Percentiles rank a stretch among this genome's conserved stretches.
phyloP scores from a whole-genome alignment of 2,888 invertebrate species.

The Liopterus haemorrhoidalis region DNA sequence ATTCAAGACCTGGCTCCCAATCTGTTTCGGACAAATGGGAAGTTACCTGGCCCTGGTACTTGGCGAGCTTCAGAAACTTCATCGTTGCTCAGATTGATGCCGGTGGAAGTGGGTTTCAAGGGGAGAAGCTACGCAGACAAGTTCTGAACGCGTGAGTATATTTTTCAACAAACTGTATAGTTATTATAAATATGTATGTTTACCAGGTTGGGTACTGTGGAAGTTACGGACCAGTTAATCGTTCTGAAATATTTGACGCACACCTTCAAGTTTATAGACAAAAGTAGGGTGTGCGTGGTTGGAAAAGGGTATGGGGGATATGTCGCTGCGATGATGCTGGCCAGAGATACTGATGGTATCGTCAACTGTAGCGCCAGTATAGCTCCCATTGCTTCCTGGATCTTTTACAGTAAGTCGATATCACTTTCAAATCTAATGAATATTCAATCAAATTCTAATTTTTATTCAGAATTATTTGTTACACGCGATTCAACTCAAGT shows the following conservation, averaged over 20 bases:
- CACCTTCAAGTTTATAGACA: conserved; percentile 76
- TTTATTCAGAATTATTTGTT: conserved; percentile 9
- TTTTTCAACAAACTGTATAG: background rate
- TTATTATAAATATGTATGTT: conserved; percentile 35
- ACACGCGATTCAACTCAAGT: background rate
- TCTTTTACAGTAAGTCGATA: conserved; percentile 70
- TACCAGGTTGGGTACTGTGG: conserved; percentile 54
- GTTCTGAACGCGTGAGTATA: conserved; percentile 56
- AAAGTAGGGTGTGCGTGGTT: conserved; percentile 73
- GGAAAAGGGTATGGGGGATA: conserved; percentile 88
- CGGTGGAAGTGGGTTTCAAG: conserved; percentile 78
- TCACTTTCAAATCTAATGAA: conserved; percentile 2
- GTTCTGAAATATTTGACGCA: conserved; percentile 66
- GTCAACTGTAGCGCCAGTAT: conserved; percentile 81
- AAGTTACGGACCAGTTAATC: conserved; percentile 60
- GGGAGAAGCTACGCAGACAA: conserved; percentile 66
- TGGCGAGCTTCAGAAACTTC: conserved; percentile 74
- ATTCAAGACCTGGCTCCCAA: conserved; percentile 77
- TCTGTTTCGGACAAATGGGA: conserved; percentile 75
- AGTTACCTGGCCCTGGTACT: conserved; percentile 78
- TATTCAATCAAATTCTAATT: conserved; percentile 4
- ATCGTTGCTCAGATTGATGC: conserved; percentile 87
- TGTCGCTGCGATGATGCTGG: conserved; percentile 72
- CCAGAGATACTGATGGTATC: conserved; percentile 67
- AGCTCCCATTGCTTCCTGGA: conserved; percentile 81